phyloP scores from a whole-genome alignment of 2,113 vertebrate genomes.

The Apistogramma diplotaenia region DNA sequence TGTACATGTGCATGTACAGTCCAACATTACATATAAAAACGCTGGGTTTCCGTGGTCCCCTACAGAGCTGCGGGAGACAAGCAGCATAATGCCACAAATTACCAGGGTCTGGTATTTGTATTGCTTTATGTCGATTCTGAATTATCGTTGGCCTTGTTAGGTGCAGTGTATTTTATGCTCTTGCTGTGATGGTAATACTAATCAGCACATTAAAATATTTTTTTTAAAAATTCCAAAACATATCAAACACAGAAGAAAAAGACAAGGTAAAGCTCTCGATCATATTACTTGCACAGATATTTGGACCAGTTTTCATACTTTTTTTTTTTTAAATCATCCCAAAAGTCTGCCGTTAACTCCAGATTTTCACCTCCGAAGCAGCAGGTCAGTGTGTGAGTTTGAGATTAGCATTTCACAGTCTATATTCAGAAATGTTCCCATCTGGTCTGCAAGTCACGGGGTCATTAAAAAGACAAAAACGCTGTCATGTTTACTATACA shows the following conservation, averaged over 20 bases:
- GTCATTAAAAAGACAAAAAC: constrained; percentile 24
- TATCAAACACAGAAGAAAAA: constrained; percentile 43
- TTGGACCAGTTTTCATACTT: constrained; percentile 57
- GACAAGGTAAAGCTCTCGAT: constrained; percentile 57
- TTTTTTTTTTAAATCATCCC: background rate
- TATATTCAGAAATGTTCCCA: constrained; percentile 42
- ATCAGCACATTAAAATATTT: constrained; percentile 26
- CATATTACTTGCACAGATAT: constrained; percentile 51
- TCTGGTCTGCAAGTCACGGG: constrained; percentile 27
- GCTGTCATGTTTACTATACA: constrained; percentile 43
- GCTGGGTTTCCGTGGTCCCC: constrained; percentile 63
- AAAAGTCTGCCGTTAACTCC: constrained; percentile 7
- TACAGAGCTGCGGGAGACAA: constrained; percentile 52
- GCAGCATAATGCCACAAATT: constrained; percentile 50
- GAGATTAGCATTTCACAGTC: constrained; percentile 65
- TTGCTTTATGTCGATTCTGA: constrained; percentile 61
- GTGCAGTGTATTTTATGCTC: constrained; percentile 21
- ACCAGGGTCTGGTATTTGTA: constrained; percentile 52
- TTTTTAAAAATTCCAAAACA: constrained; percentile 29
- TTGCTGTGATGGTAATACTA: constrained; percentile 20
- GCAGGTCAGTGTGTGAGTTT: constrained; percentile 55
- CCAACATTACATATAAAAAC: constrained; percentile 51
- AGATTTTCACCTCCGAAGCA: constrained; percentile 47
- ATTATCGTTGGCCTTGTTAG: constrained; percentile 18
- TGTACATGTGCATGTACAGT: constrained; percentile 35